Evolutionary conservation across 2,888 invertebrate genomes (phyloP).

Genomic region (Meloe dianella): DNA sequence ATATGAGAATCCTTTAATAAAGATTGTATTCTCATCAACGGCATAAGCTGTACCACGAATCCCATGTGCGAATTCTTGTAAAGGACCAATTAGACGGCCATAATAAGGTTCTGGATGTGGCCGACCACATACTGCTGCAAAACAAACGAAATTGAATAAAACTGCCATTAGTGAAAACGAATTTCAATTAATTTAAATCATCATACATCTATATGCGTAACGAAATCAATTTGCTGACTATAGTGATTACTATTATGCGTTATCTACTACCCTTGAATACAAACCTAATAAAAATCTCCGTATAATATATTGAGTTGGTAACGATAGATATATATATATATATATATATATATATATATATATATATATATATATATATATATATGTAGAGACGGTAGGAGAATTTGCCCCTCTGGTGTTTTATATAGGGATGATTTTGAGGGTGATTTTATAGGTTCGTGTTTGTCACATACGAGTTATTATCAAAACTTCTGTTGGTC

Average conservation of each 20-base stretch:
- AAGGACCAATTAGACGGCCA: slow-evolving; percentile 76
- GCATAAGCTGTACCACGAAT: slow-evolving; percentile 84
- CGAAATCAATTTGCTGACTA: slow-evolving; percentile 58
- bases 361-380: no score
- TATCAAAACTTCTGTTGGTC: slow-evolving; percentile 16
- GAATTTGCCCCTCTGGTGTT: slow-evolving; percentile 20
- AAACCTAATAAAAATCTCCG: slow-evolving; percentile 59
- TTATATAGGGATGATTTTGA: slow-evolving; percentile 37
- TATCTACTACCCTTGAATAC: slow-evolving; percentile 53
- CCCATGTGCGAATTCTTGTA: slow-evolving; percentile 78
- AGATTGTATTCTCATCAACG: slow-evolving; percentile 87
- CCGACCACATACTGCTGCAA: slow-evolving; percentile 50
- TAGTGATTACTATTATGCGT: slow-evolving; percentile 51
- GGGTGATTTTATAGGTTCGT: slow-evolving; percentile 49
- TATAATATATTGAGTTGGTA: slow-evolving; percentile 59
- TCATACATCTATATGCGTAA: slow-evolving; percentile 40
- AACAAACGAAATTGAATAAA: slow-evolving; percentile 20
- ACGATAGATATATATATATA: no score
- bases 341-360: no score
- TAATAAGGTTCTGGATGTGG: slow-evolving; percentile 70
- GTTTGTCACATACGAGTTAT: slow-evolving; percentile 48
- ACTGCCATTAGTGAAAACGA: no score
- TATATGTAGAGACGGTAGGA: not conserved
- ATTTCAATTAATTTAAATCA: no score
- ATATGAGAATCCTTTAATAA: slow-evolving; percentile 85